These are phyloP conservation scores for Sitta carolinensis DNA, from an alignment of 2,797 vertebrate species.

Conservation along the genomic window DNA sequence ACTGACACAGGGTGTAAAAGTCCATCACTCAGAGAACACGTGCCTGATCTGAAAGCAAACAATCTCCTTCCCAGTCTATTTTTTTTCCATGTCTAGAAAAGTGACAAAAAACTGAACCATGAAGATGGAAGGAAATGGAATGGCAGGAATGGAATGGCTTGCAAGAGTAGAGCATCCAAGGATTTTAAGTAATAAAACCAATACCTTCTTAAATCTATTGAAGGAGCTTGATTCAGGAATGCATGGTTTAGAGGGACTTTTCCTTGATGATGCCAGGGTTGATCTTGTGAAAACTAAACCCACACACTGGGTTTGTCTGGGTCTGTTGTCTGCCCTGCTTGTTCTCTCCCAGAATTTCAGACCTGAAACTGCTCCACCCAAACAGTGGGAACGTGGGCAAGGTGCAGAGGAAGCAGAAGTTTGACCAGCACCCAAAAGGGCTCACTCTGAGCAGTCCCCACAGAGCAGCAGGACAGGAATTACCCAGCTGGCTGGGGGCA, in stretches of 20 bases:
- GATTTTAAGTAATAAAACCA: too few species aligned
- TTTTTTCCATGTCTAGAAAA: too few species aligned
- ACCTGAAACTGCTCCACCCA: not conserved
- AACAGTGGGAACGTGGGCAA: not conserved
- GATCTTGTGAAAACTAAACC: not conserved
- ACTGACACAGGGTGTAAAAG: not conserved
- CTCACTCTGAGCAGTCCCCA: not conserved
- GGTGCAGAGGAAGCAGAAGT: not conserved
- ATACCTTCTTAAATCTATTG: too few species aligned
- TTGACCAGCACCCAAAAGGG: not conserved
- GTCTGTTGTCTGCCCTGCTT: not conserved
- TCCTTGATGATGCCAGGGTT: not conserved
- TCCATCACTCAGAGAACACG: not conserved
- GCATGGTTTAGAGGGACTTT: not conserved
- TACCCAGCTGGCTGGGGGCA: not conserved
- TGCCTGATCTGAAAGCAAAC: too few species aligned
- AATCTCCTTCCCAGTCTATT: too few species aligned
- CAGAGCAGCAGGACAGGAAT: not conserved
- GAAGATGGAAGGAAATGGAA: too few species aligned
- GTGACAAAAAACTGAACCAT: too few species aligned
- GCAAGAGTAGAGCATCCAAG: too few species aligned
- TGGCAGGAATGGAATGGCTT: too few species aligned
- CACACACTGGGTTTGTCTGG: too few species aligned
- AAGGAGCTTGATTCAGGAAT: not conserved
- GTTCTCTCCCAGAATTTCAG: not conserved